phyloP scores from a whole-genome alignment of 37 sponge, comb jelly and placozoan genomes.

The Halichondria panicea region DNA sequence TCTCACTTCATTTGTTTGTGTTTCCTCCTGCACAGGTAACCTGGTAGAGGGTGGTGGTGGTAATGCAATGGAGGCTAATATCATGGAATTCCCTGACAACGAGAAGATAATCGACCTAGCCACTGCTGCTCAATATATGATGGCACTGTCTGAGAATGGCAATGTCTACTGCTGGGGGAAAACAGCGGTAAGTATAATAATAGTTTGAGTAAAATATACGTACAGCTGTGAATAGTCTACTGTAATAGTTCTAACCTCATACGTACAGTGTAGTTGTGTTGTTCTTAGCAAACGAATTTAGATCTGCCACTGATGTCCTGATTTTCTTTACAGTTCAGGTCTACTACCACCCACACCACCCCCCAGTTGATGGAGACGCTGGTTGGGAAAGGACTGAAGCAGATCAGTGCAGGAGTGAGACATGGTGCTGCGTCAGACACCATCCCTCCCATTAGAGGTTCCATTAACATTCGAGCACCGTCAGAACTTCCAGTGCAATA shows the following conservation, averaged over 20 bases:
- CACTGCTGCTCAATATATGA: conserved; percentile 40
- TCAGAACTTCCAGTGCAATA: conserved; percentile 56
- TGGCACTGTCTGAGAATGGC: conserved; percentile 69
- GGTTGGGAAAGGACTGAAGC: conserved; percentile 52
- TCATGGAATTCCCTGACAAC: conserved; percentile 29
- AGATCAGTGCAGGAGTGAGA: conserved; percentile 72
- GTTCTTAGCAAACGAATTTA: neutral
- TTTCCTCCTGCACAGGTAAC: conserved; percentile 15
- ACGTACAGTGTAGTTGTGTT: no score
- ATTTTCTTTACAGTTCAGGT: neutral
- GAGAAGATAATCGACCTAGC: conserved; percentile 37
- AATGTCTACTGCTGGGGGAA: conserved; percentile 78
- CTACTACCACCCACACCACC: conserved; percentile 13
- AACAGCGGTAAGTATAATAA: neutral
- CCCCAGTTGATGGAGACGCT: conserved; percentile 59
- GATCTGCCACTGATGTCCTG: neutral
- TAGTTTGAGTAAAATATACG: neutral
- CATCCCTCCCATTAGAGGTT: conserved; percentile 36
- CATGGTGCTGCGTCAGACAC: conserved; percentile 59
- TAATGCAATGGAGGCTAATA: conserved; percentile 3
- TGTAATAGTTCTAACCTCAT: neutral
- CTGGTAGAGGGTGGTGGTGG: conserved; percentile 29
- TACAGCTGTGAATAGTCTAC: neutral
- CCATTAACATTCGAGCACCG: conserved; percentile 39
- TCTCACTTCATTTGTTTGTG: no score